Base-by-base conservation (phyloP, 2,113 vertebrate species). In the Microcebus griseorufus region DNA sequence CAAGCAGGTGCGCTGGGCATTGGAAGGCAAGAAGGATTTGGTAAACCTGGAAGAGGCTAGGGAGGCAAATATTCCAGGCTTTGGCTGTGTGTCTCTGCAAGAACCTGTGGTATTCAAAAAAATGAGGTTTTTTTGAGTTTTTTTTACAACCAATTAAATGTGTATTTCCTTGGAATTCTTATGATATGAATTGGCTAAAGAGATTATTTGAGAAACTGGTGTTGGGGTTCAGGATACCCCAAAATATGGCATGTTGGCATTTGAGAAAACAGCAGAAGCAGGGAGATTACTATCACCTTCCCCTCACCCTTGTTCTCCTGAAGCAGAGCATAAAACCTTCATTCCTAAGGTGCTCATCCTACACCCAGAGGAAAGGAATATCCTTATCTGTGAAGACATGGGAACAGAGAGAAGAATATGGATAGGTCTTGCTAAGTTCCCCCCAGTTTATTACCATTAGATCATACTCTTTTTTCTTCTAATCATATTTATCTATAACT, bases 111-210 rank as follows among this genome's bases (percentile, higher is more conserved):
- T 91, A 80, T 92, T 93, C 79, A 58, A 42, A 7, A 83, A 92
- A 90, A 42, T 42, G 5, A 42, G 42, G 5, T 42, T 42, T 42
- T 42, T 42, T 42, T 42, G 42, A 42, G 42, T 42, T 42, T 42
- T 42, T 42, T 42, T 95, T 90, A 37, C 20, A 92, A 20, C 67
- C 34, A n/a, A 88, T 96, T 90, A 91, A 95, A 91, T 88, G 55
- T 96, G 75, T 20, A 70, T 89, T 97, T 95, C 89, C 75, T 89
- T 0, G 88, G 82, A 95, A 86, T 96, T 95, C 91, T 87, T 79
- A 62, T 32, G 75, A 65, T 34, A 32, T 45, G 45, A 79, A 37
- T n/a, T 92, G 85, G 53, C 55, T 92, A 70, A 80, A 90, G 92
- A 45, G 75, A 81, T 39, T 72, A 20, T 39, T 89, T 60, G 18